Base-by-base conservation (phyloP, 1,140 invertebrate genomes). In the Brachionus asplanchnoidis region DNA sequence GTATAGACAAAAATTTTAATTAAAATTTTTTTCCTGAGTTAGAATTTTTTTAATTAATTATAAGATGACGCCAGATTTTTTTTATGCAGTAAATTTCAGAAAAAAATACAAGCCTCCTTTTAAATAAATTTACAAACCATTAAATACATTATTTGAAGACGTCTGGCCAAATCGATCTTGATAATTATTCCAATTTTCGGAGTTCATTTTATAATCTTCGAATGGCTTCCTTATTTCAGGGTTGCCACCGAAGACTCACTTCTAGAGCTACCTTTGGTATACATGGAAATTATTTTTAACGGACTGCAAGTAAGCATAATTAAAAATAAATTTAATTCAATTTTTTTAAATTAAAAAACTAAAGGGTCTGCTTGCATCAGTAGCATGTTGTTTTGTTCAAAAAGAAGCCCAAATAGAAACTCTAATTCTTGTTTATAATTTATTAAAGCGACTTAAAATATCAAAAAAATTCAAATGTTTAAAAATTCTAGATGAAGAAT, bases 321-420 rank as follows among this genome's bases (percentile, higher is more conserved):
- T 42, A 40, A 20, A 60, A 44, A 42, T 12, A 65, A 68, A 40
- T 32, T 12, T 20, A 28, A 40, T 17, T 32, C 3, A 3, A 40
- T 5, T 32, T 60, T 36, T 53, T 28, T 28, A 28, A n/a, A 26
- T 79, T 80, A 36, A 36, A 36, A 36, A 36, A 36, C 6, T 42
- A 40, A 65, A 82, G 79, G 79, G 79, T 32, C 42, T 68, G 9
- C n/a, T 82, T 2, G 79, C 65, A n/a, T 82, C 79, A 60, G n/a
- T 82, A 26, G 53, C 65, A 11, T 82, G 79, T 46, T 82, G 79
- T 28, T 82, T 82, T 68, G 60, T 82, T 36, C 79, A 82, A 60
- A 82, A 82, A 44, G 79, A 82, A 68, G 79, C 79, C 8, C 79
- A 68, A 65, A 44, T 82, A n/a, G 79, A 82, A 23, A 20, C 42